phyloP scores from a whole-genome alignment of 2,888 invertebrate species.

The Melolontha melolontha region DNA sequence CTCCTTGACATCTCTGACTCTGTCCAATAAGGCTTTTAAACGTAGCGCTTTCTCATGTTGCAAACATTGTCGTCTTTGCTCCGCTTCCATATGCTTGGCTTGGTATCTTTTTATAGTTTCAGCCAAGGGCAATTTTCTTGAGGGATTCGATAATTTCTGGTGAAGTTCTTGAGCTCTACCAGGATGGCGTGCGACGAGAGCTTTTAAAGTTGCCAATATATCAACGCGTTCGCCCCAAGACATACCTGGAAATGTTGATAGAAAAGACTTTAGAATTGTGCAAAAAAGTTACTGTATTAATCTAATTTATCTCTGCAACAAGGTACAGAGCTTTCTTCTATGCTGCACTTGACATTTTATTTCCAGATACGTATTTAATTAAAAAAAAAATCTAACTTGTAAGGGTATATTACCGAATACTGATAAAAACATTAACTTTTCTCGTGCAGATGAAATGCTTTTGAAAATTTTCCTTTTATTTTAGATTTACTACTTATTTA shows the following conservation, averaged over 20 bases:
- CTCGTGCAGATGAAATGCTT: too few relatives aligned
- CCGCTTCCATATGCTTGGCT: constrained; percentile 92
- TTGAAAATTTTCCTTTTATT: too few relatives aligned
- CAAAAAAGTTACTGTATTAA: too few relatives aligned
- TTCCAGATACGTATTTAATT: too few relatives aligned
- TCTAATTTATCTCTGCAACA: too few relatives aligned
- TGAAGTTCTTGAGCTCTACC: constrained; percentile 93
- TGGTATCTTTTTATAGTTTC: constrained; percentile 85
- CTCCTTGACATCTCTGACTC: constrained; percentile 86
- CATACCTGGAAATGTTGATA: constrained; percentile 68
- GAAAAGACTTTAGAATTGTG: too few relatives aligned
- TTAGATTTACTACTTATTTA: too few relatives aligned
- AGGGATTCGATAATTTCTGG: constrained; percentile 93
- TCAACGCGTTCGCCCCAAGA: constrained; percentile 90
- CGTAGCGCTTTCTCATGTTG: constrained; percentile 87
- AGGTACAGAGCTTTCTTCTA: too few relatives aligned
- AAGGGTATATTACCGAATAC: too few relatives aligned
- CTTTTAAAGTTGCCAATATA: constrained; percentile 81
- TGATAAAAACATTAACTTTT: too few relatives aligned
- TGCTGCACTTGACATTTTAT: too few relatives aligned
- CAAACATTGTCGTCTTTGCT: constrained; percentile 84
- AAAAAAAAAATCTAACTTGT: too few relatives aligned
- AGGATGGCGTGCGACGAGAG: constrained; percentile 87
- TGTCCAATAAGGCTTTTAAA: constrained; percentile 85
- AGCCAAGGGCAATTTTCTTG: constrained; percentile 85